Conservation (phyloP, 2,113 vertebrate genomes). For the Cavia porcellus region DNA sequence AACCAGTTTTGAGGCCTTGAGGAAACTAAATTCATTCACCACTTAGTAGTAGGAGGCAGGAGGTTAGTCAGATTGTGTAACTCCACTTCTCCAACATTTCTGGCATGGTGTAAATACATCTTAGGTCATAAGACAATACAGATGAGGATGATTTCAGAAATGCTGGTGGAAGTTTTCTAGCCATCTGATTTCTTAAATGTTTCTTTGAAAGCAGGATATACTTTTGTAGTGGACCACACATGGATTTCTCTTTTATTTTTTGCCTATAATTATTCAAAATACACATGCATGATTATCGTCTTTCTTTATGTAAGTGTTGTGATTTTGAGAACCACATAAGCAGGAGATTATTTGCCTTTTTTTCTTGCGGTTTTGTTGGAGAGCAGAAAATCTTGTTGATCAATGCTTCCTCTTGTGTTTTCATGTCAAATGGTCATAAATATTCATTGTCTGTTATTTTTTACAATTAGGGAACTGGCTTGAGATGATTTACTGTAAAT, state of each 20-base stretch:
- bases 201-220: conserved; percentile 8
- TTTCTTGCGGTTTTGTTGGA: neutral
- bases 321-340: neutral
- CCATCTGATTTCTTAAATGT: conserved; percentile 42
- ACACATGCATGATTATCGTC: neutral
- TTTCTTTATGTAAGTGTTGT: neutral
- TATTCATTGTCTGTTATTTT: neutral
- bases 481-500: neutral
- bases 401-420: neutral
- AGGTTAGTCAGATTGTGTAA: neutral
- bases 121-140: conserved; percentile 27
- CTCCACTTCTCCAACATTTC: conserved; percentile 18
- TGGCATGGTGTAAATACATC: conserved; percentile 21
- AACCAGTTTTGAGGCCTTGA: neutral
- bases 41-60: neutral
- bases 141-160: conserved; percentile 30
- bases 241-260: neutral
- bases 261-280: neutral
- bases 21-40: neutral
- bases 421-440: neutral
- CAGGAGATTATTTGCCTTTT: neutral
- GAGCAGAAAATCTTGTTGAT: neutral
- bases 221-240: neutral
- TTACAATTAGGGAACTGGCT: neutral
- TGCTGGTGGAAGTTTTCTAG: conserved; percentile 11